Evolutionary conservation across 2,888 invertebrate genomes (phyloP), one percentile per base, ranked within the genome.

Genomic region (Aproaerema taeniolella): DNA sequence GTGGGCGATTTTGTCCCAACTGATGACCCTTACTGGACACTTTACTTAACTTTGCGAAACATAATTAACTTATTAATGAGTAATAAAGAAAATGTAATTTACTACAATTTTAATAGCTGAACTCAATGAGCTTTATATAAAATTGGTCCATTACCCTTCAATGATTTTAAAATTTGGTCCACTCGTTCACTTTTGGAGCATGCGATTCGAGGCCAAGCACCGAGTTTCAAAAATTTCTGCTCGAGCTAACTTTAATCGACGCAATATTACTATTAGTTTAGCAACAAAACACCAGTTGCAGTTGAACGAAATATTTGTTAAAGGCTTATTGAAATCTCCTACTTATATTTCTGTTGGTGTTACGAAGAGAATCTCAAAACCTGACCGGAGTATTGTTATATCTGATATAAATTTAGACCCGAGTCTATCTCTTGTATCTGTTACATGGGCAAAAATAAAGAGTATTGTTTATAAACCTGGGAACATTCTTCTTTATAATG

Each of bases 121-220:
- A 30, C 14, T 40, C 2, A 40, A 46, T 11, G 12, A 24, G 2
- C 14, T 46, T 5, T 46, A 41, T 31, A 16, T 38, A 2, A 10
- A 7, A 13, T 12, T 45, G 13, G n/a, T 38, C 10, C 47, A 45
- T 31, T 48, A 48, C 25, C 41, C 25, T 7, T 2, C n/a, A 1
- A 30, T 35, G 8, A 7, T 48, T 11, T 20, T 33, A 42, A 43
- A 45, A 39, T 42, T 37, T 32, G 45, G 47, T 6, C 45, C 45
- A 14, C n/a, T 48, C 5, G 7, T 25, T 17, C 13, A 16, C 15
- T 14, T 48, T 3, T 48, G 43, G 43, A 34, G 39, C 2, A 48
- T 48, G 46, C 16, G 46, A 12, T 48, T 31, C 32, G 45, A 48
- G 31, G 45, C 45, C 7, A 48, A 48, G 34, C 48, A 48, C 26